Evolutionary conservation across 2,888 invertebrate species (phyloP).

Genomic region (Rotaria macrura): DNA sequence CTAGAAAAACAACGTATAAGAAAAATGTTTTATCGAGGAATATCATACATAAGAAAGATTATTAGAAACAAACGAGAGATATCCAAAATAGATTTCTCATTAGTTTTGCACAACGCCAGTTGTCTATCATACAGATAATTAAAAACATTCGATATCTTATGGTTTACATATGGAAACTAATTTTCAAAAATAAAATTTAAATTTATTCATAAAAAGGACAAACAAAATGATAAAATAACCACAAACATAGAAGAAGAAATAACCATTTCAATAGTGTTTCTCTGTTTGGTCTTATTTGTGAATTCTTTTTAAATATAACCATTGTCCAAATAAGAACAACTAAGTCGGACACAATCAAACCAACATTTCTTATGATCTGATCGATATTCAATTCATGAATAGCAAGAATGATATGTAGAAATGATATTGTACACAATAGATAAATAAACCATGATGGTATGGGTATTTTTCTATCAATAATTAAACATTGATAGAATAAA

Average conservation of each 20-base stretch:
- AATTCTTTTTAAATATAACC: not conserved
- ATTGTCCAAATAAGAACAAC: not conserved
- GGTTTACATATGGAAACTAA: no score
- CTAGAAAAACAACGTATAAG: no score
- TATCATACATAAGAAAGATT: no score
- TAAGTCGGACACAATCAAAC: not conserved
- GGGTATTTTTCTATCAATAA: not conserved
- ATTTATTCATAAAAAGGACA: not conserved
- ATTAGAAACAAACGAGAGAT: no score
- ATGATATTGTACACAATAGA: not conserved
- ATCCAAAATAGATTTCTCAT: no score
- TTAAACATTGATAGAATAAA: constrained; percentile 18
- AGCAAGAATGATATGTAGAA: constrained; percentile 23
- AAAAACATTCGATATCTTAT: no score
- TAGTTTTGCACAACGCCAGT: no score
- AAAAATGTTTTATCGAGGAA: no score
- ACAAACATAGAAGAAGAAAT: not conserved
- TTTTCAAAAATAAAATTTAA: no score
- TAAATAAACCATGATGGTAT: not conserved
- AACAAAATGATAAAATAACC: not conserved
- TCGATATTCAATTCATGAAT: not conserved
- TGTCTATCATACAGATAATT: no score
- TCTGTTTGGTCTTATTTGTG: not conserved
- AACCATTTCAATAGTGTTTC: not conserved
- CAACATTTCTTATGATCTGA: not conserved